A percentile compares a stretch with the other conserved stretches of the same genome.
Conservation (phyloP, 2,113 vertebrate species). For the Sceloporus tristichus region DNA sequence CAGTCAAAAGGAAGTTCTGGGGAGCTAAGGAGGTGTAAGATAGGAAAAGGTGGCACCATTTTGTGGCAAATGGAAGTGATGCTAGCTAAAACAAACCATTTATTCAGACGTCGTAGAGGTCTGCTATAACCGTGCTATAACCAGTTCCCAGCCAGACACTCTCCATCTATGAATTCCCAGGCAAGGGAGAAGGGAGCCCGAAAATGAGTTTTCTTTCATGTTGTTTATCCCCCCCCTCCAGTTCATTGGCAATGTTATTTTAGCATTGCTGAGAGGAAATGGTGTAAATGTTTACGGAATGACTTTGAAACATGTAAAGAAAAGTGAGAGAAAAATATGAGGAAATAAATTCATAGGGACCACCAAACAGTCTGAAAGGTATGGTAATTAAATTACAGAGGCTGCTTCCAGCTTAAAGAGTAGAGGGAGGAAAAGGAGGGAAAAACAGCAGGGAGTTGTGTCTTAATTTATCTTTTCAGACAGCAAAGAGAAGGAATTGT, state of each 20-base stretch:
- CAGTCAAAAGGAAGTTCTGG: neutral
- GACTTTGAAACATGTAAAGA: slow-evolving; percentile 39
- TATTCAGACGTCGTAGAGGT: slow-evolving; percentile 25
- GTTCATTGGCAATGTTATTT: slow-evolving; percentile 7
- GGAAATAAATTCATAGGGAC: slow-evolving; percentile 37
- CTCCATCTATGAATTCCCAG: slow-evolving; percentile 32
- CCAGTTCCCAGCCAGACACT: neutral
- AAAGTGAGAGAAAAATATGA: neutral
- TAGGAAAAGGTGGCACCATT: slow-evolving; percentile 3
- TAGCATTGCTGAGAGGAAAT: neutral
- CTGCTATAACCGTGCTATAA: slow-evolving; percentile 2
- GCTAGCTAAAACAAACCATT: slow-evolving; percentile 31
- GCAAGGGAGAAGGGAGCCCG: slow-evolving; percentile 24
- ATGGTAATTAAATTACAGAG: slow-evolving; percentile 59
- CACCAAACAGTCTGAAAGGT: slow-evolving; percentile 53
- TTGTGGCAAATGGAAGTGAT: slow-evolving; percentile 40
- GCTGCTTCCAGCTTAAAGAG: slow-evolving; percentile 50
- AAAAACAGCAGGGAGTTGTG: slow-evolving; percentile 53
- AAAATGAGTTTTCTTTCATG: slow-evolving; percentile 14
- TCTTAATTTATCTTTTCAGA: slow-evolving; percentile 63
- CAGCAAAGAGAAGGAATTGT: slow-evolving; percentile 38
- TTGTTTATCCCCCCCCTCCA: neutral
- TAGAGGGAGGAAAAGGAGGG: slow-evolving; percentile 22
- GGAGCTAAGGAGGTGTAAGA: neutral
- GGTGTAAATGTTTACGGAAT: slow-evolving; percentile 45